Base-by-base conservation (phyloP, 2,888 invertebrate genomes). In the Yponomeuta plumbellus region DNA sequence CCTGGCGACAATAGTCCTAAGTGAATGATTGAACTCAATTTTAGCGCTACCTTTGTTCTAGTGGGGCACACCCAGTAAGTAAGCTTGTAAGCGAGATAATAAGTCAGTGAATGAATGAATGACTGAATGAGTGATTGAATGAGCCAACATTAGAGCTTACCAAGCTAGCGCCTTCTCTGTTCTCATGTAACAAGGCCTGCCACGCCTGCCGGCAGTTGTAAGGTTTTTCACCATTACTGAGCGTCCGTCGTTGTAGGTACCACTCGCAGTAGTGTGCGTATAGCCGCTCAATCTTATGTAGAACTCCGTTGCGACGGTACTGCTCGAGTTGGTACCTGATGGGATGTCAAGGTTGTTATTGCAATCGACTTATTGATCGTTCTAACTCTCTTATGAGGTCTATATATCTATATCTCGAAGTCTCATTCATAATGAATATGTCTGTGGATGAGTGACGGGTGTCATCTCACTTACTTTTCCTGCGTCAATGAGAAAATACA, bases 191-290 rank as follows among this genome's bases (percentile, higher is more conserved):
- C 11, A 95, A 78, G 64, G 92, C 81, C 77, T 96, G 95, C 97
- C 97, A 97, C 67, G 93, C 93, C 73, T 94, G 94, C 0, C 97
- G 88, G 0, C 93, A 83, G 80, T 96, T 95, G 73, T 81, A 78
- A 0, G 80, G 76, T 10, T 80, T 77, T 4, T 76, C 78, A 0
- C 75, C 75, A 22, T 81, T 85, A 22, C 77, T 76, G 8, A 79
- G 72, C 0, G 83, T 69, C 10, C 75, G 69, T 39, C 92, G 83
- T 34, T 86, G 74, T 52, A 93, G 73, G 78, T 95, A 95, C 92
- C 95, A 93, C 68, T 93, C 86, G 75, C 94, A 93, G 74, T 96
- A 96, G 64, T 92, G 80, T 3, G 85, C 81, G 76, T 95, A 95
- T 17, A 95, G 80, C 63, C 88, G 79, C 34, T 91, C 85, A 6